Base-by-base conservation (phyloP, 1,140 invertebrate genomes). In the Drosophila punjabiensis region DNA sequence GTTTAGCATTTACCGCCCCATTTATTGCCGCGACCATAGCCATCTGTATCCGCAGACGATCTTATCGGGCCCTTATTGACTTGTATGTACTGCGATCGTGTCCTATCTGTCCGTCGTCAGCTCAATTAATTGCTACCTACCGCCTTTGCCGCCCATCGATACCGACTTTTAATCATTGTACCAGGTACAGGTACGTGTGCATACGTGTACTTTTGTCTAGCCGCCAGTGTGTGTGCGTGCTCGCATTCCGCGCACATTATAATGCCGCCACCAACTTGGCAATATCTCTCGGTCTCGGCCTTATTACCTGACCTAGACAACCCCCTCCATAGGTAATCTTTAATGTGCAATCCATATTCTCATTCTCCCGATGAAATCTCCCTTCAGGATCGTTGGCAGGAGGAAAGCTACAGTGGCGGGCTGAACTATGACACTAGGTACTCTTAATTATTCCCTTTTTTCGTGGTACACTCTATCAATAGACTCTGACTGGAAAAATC, bases 1-100 rank as follows among this genome's bases (percentile, higher is more conserved):
- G 61, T 33, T 41, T 66, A 52, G 47, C 47, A 65, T 69, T 69
- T 33, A 33, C 24, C 61, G 66, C 45, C 66, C 47, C 64, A 69
- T 24, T 69, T 64, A 48, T 37, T 50, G 33, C 14, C 18, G 3
- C 14, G 9, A n/a, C 24, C 10, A 24, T 43, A 47, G 37, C 39
- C 28, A 62, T 62, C 41, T 47, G 43, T 16, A 62, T 62, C 59
- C 41, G 59, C 11, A 11, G 55, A 39, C 55, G 55, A 58, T 58
- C 55, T 39, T 58, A 58, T 58, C 55, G 4, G 55, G 35, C 35
- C 35, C 35, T 28, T 39, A 58, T 58, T 58, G 55, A 39, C 35
- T 28, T 39, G 35, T 39, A 16, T 56, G 33, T n/a, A 16, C 35
- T 58, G n/a, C 35, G 35, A 39, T 58, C 55, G 55, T 58, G 14